phyloP scores from a whole-genome alignment of 2,797 vertebrate species.

The Alcedo quadribrachys region DNA sequence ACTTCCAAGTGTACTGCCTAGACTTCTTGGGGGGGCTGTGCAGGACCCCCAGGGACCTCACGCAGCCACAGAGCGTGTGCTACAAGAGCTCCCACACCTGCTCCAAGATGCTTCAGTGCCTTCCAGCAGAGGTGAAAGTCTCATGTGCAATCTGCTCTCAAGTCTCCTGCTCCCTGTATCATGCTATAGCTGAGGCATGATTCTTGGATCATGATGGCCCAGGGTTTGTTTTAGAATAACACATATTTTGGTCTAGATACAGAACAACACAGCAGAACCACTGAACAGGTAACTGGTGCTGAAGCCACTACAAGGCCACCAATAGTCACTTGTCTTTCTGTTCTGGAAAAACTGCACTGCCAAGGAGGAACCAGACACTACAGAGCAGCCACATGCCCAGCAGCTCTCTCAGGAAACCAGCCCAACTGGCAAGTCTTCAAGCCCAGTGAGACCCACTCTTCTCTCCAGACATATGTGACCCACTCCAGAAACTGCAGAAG shows the following conservation, averaged over 20 bases:
- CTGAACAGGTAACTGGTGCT: background rate
- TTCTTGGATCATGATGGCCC: background rate
- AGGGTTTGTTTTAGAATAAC: background rate
- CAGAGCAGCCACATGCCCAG: background rate
- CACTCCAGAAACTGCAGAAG: constrained; percentile 47
- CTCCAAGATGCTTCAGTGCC: background rate
- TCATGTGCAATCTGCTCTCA: fast-evolving
- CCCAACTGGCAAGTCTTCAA: background rate
- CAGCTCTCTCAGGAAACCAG: background rate
- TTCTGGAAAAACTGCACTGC: background rate
- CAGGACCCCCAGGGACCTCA: background rate
- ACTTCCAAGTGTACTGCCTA: background rate
- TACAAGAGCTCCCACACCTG: background rate
- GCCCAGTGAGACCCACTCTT: background rate
- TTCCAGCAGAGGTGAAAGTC: background rate
- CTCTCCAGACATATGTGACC: background rate
- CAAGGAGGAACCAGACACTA: background rate
- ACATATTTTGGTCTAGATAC: background rate
- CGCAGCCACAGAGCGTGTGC: fast-evolving
- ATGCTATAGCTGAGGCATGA: background rate
- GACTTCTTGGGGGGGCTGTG: background rate
- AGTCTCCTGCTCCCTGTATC: background rate
- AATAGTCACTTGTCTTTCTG: background rate
- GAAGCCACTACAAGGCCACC: background rate
- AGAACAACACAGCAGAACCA: background rate